These are phyloP conservation scores for Engystomops pustulosus DNA, from an alignment of 2,113 vertebrate genomes.

Conservation along the genomic window DNA sequence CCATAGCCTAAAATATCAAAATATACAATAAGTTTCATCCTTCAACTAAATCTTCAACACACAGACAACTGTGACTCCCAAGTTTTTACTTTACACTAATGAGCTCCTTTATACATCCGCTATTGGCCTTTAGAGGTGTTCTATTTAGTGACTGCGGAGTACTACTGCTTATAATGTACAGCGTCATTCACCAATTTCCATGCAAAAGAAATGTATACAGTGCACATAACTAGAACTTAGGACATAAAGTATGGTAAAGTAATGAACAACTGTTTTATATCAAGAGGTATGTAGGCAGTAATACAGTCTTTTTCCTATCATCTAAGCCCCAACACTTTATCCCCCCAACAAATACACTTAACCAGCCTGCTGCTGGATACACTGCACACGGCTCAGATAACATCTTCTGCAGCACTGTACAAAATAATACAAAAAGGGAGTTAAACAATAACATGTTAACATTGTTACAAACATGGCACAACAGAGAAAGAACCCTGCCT, in stretches of 20 bases:
- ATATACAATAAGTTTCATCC: background rate
- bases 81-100: background rate
- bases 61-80: background rate
- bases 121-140: background rate
- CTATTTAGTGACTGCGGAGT: background rate
- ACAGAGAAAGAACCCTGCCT: background rate
- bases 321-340: conserved; percentile 3
- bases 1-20: conserved; percentile 81
- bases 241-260: background rate
- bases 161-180: background rate
- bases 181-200: background rate
- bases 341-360: conserved; percentile 9
- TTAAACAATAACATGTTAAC: background rate
- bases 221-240: background rate
- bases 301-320: background rate
- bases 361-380: conserved; percentile 23
- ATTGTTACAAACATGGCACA: background rate
- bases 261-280: background rate
- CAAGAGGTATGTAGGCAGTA: background rate
- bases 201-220: background rate
- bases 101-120: background rate
- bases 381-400: conserved; percentile 28
- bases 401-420: conserved; percentile 24
- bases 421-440: conserved; percentile 13
- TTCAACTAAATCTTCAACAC: background rate